Evolutionary conservation across 2,797 vertebrate species (phyloP), one percentile per base, ranked within the genome.

Genomic region (Thunnus albacares): DNA sequence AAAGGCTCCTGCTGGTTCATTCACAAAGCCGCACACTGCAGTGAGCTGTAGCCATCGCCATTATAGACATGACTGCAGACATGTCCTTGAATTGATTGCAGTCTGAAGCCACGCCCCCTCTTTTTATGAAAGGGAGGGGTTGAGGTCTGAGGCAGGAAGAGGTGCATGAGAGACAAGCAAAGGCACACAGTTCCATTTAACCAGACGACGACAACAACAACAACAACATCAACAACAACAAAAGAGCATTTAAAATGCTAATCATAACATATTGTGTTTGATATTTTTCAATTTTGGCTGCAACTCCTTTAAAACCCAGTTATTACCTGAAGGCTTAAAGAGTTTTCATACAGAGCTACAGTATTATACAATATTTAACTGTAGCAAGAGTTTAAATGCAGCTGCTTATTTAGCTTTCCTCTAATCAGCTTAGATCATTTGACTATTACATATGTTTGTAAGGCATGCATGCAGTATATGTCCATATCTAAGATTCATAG

Each of bases 21-120:
- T 82, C 77, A 73, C 66, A 30, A 79, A 89, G 64, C 71, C 12
- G 65, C 67, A 68, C 77, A 61, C 84, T 82, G 89, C 87, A 84
- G 79, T 51, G 28, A 56, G 78, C 74, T 80, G 71, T 12, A 53
- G 75, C 57, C 56, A 75, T 70, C 65, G 55, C 75, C 92, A 92
- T 85, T 84, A 69, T 70, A 55, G 68, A 80, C 88, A 81, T 64
- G 75, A 74, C 70, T 80, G 69, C 68, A 26, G 85, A 77, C 87
- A 82, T 90, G 91, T 84, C 89, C 89, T 92, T 88, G 87, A 88
- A 88, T 90, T 6, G 73, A 92, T 89, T 47, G n/a, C 77, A 59
- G 63, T 66, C 65, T 58, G 69, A 83, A 43, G 72, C 64, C 73
- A 77, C 60, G 4, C 83, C 79, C 33, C 43, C 22, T 58, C 76